Base-by-base conservation (phyloP, 2,888 invertebrate species). In the Trichacis sp. region DNA sequence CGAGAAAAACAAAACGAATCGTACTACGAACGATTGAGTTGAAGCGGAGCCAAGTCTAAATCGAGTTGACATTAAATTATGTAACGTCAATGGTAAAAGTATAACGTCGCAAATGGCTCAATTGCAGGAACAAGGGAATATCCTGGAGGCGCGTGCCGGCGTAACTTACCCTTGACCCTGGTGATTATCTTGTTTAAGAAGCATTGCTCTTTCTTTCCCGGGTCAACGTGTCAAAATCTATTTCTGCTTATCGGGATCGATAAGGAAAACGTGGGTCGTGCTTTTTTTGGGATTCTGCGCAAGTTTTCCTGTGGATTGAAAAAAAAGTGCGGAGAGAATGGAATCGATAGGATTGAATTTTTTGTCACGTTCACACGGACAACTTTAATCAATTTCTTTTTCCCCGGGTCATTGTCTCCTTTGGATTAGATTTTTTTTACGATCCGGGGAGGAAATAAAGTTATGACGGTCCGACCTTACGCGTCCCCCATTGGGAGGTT, bases 401-500 rank as follows among this genome's bases (percentile, higher is more conserved):
- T n/a, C n/a, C n/a, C 4, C 3, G 8, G 8, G 24, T 24, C 24
- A 24, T 24, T 24, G 24, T 24, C 4, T 24, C 3, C 24, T 24
- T 33, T n/a, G 33, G 33, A 33, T 33, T n/a, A 33, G 33, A 33
- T 33, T 33, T 33, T 33, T 33, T 33, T 33, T n/a, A n/a, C n/a
- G n/a, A 40, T 15, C 14, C 11, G 20, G 14, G 49, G 56, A 36
- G 40, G 12, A 15, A 40, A 40, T 40, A 12, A 40, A 40, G 40
- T 40, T 59, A 72, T 64, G 51, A 78, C 79, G 80, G 78, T 80
- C 19, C 75, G 72, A 68, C 77, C 75, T 15, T 77, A 71, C 38
- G 73, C n/a, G n/a, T n/a, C 70, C 85, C 84, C 87, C 84, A 85
- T 87, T 84, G 86, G 86, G 85, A 75, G 61, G 47, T 33, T 65